phyloP scores from a whole-genome alignment of 2,888 invertebrate genomes.

The Eupithecia exiguata region DNA sequence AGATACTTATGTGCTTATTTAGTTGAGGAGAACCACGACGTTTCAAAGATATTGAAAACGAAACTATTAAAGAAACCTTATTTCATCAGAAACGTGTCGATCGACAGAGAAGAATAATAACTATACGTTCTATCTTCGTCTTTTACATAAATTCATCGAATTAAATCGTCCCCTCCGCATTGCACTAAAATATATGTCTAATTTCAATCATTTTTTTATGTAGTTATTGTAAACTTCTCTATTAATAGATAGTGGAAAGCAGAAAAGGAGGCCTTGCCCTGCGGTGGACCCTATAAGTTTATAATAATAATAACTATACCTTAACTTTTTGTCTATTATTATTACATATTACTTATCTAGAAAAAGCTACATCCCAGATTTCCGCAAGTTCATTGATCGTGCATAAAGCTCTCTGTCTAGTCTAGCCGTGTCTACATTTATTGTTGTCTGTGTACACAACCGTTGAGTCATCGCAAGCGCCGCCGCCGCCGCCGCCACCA shows the following conservation, averaged over 20 bases:
- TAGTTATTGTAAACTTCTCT: too few species aligned
- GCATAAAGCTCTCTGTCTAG: conserved; percentile 14
- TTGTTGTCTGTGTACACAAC: conserved; percentile 54
- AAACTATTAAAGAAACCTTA: background rate
- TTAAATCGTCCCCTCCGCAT: background rate
- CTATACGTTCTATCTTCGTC: background rate
- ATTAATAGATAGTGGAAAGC: too few species aligned
- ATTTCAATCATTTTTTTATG: too few species aligned
- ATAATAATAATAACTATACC: too few species aligned
- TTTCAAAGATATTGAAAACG: background rate
- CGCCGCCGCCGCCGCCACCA: conserved; percentile 13
- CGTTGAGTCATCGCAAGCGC: conserved; percentile 60
- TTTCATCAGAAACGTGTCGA: background rate
- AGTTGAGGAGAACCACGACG: background rate
- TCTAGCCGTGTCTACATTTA: conserved; percentile 49
- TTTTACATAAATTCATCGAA: too few species aligned
- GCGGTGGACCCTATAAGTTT: too few species aligned
- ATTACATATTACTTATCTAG: too few species aligned
- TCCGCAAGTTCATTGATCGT: conserved; percentile 4
- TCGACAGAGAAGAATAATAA: background rate
- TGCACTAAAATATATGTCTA: background rate
- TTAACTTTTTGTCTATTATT: too few species aligned
- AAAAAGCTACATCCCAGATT: background rate
- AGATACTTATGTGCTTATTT: background rate
- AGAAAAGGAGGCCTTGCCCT: too few species aligned